Percentiles rank a stretch among this genome's conserved stretches.
Evolutionary conservation across 2,113 vertebrate genomes (phyloP).

Genomic region (Aptenodytes patagonicus): DNA sequence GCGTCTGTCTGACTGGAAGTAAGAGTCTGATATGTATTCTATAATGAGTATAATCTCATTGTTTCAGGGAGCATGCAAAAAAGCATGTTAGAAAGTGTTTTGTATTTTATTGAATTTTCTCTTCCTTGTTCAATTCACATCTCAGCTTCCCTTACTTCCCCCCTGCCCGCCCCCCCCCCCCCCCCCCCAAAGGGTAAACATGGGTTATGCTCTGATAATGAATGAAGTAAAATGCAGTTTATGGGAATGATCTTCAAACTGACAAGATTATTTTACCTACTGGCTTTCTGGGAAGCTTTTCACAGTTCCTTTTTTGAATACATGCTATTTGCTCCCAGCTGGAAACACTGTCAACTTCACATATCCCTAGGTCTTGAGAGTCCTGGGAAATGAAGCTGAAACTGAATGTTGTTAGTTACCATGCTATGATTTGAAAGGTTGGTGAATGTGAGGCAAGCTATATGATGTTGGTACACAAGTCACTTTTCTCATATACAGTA

Average conservation of each 20-base stretch:
- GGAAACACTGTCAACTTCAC: constrained; percentile 28
- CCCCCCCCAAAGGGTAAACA: background rate
- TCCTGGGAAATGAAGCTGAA: constrained; percentile 40
- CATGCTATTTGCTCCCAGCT: constrained; percentile 2
- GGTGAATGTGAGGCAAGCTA: constrained; percentile 11
- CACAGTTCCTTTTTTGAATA: background rate
- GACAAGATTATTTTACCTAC: background rate
- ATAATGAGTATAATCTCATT: background rate
- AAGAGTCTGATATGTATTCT: background rate
- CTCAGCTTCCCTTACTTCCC: background rate
- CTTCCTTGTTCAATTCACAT: background rate
- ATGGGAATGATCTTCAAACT: background rate
- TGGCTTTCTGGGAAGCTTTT: constrained; percentile 5
- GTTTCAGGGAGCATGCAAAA: background rate
- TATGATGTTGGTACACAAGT: constrained; percentile 22
- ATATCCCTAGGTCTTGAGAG: constrained; percentile 20
- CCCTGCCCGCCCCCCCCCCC: no score
- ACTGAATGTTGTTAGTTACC: background rate
- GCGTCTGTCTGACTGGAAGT: background rate
- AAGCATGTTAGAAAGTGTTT: background rate
- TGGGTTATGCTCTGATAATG: background rate
- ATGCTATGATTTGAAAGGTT: background rate
- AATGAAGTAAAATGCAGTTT: constrained; percentile 2
- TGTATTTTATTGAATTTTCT: background rate
- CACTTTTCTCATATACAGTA: constrained; percentile 38